phyloP scores from a whole-genome alignment of 2,797 vertebrate genomes.

The Hoplostethus mediterraneus region DNA sequence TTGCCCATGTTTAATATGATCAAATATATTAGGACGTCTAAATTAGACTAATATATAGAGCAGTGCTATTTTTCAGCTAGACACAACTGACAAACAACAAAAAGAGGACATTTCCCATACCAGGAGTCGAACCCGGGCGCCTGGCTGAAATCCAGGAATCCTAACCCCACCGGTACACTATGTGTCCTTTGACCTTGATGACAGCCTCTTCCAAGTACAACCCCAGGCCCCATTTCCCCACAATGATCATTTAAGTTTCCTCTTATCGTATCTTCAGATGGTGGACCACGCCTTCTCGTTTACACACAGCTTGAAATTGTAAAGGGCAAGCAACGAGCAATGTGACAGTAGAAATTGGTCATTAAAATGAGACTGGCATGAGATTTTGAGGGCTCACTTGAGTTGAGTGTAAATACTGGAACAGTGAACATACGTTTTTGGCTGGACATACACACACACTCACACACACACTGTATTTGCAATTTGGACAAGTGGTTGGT shows the following conservation, averaged over 20 bases:
- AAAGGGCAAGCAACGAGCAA: slow-evolving; percentile 51
- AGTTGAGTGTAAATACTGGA: slow-evolving; percentile 31
- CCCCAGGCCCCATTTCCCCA: slow-evolving; percentile 42
- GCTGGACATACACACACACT: slow-evolving; percentile 21
- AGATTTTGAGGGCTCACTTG: slow-evolving; percentile 39
- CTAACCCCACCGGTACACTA: no score
- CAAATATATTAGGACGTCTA: no score
- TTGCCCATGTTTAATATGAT: no score
- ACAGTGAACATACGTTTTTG: slow-evolving; percentile 59
- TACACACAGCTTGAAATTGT: slow-evolving; percentile 51
- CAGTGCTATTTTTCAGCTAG: no score
- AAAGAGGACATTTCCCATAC: no score
- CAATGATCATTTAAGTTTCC: slow-evolving; percentile 50
- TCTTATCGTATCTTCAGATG: slow-evolving; percentile 51
- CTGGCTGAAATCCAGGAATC: no score
- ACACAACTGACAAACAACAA: no score
- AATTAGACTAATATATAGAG: no score
- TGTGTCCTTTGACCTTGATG: slow-evolving; percentile 59
- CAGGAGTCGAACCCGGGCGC: no score
- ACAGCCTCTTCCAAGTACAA: slow-evolving; percentile 42
- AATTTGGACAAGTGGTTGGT: slow-evolving; percentile 47
- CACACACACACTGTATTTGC: slow-evolving; percentile 6
- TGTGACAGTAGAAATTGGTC: slow-evolving; percentile 42
- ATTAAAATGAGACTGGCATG: slow-evolving; percentile 26
- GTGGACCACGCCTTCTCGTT: slow-evolving; percentile 33